A percentile compares a stretch with the other conserved stretches of the same genome.
Evolutionary conservation across 2,888 invertebrate genomes (phyloP).

Genomic region (Iselma pallidipennis): DNA sequence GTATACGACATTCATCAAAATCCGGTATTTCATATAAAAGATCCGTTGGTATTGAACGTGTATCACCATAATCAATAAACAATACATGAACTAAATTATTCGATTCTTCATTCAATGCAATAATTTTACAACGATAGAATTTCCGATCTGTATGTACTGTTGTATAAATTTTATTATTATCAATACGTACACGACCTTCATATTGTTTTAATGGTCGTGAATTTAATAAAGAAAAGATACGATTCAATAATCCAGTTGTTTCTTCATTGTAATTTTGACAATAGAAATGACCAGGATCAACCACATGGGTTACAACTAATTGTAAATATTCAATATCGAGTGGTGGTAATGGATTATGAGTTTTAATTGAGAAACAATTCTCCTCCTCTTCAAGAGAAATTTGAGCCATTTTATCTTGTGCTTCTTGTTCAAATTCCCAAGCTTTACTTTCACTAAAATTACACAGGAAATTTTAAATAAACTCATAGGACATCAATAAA

Average conservation of each 20-base stretch:
- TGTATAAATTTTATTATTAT: slow-evolving; percentile 58
- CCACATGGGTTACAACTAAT: slow-evolving; percentile 45
- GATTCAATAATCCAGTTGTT: slow-evolving; percentile 32
- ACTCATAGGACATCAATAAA: too few relatives aligned
- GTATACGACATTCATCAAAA: slow-evolving; percentile 43
- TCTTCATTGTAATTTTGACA: slow-evolving; percentile 62
- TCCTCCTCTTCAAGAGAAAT: slow-evolving; percentile 19
- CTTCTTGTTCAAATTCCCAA: slow-evolving; percentile 46
- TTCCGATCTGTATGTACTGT: slow-evolving; percentile 60
- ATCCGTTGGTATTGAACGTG: slow-evolving; percentile 54
- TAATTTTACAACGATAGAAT: slow-evolving; percentile 65
- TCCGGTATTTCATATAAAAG: slow-evolving; percentile 56
- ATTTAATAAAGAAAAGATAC: slow-evolving; percentile 55
- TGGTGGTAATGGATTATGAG: slow-evolving; percentile 40
- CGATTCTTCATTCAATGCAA: slow-evolving; percentile 5
- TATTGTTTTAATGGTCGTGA: slow-evolving; percentile 44
- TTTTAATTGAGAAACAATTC: slow-evolving; percentile 34
- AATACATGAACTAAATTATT: slow-evolving; percentile 43
- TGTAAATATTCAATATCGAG: slow-evolving; percentile 38
- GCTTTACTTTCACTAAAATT: slow-evolving; percentile 58
- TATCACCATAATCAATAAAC: slow-evolving; percentile 80
- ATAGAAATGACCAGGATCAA: slow-evolving; percentile 72
- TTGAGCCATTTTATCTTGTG: slow-evolving; percentile 3
- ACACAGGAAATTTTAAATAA: neutral
- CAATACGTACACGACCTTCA: slow-evolving; percentile 12